Conservation (phyloP, 2,113 vertebrate species). For the Spea bombifrons region DNA sequence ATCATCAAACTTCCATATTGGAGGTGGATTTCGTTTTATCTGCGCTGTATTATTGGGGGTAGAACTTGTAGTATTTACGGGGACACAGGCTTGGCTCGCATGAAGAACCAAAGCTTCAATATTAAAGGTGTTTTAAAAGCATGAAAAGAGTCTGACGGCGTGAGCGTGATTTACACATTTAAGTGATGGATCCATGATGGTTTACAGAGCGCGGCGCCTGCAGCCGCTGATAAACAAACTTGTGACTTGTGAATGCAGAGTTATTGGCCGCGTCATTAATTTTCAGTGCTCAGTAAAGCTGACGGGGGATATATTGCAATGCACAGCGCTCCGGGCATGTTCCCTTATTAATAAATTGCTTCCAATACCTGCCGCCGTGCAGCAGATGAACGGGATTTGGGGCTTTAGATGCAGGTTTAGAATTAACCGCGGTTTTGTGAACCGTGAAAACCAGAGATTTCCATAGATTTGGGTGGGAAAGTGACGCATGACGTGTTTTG, state of each 20-base stretch:
- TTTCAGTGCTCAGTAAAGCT: constrained; percentile 45
- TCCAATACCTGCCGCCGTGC: constrained; percentile 46
- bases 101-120: constrained; percentile 16
- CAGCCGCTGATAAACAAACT: constrained; percentile 38
- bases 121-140: constrained; percentile 25
- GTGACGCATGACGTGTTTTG: constrained; percentile 50
- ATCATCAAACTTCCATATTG: no score
- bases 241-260: constrained; percentile 43
- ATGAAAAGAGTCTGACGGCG: constrained; percentile 21
- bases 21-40: no score
- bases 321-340: constrained; percentile 45
- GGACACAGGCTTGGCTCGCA: background rate
- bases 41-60: background rate
- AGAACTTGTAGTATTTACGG: background rate
- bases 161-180: constrained; percentile 37
- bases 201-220: constrained; percentile 18
- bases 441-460: constrained; percentile 48
- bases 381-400: constrained; percentile 51
- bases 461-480: constrained; percentile 57
- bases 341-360: constrained; percentile 56
- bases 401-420: constrained; percentile 48
- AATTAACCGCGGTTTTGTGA: constrained; percentile 50
- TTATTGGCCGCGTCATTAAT: constrained; percentile 36
- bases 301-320: constrained; percentile 17
- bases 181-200: constrained; percentile 12